Conservation (phyloP, 2,797 vertebrate genomes). For the Leptatherina wallacei region DNA sequence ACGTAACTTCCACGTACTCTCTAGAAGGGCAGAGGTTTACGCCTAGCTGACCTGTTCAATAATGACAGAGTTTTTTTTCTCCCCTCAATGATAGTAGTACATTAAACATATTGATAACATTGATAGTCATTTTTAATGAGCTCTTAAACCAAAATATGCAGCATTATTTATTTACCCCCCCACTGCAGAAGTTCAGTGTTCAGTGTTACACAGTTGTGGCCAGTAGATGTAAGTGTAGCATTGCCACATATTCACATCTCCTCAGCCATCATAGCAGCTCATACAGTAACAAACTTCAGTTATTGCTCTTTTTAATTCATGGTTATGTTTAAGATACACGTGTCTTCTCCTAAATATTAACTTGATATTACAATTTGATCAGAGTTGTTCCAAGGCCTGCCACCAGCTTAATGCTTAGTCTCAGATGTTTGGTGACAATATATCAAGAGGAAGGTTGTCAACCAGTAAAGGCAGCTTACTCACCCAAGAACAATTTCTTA, state of each 20-base stretch:
- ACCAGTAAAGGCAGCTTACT: neutral
- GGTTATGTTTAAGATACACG: neutral
- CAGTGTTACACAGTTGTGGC: conserved; percentile 32
- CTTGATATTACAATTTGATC: neutral
- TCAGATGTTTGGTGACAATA: neutral
- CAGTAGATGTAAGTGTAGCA: conserved; percentile 71
- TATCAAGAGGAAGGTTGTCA: conserved; percentile 10
- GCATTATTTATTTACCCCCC: no score
- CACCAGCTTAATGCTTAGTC: neutral
- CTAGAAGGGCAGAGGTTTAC: neutral
- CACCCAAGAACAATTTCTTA: conserved; percentile 21
- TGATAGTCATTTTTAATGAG: neutral
- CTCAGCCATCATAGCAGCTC: no score
- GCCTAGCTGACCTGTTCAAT: neutral
- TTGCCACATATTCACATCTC: neutral
- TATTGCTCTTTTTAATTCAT: no score
- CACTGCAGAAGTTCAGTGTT: no score
- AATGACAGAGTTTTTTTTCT: neutral
- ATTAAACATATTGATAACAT: neutral
- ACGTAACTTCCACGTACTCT: conserved; percentile 67
- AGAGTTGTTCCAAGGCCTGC: conserved; percentile 12
- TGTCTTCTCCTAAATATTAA: neutral
- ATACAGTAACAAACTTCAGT: no score
- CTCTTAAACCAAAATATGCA: neutral
- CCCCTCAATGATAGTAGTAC: no score